phyloP scores from a whole-genome alignment of 1,140 invertebrate species.

The Drosophila azteca region DNA sequence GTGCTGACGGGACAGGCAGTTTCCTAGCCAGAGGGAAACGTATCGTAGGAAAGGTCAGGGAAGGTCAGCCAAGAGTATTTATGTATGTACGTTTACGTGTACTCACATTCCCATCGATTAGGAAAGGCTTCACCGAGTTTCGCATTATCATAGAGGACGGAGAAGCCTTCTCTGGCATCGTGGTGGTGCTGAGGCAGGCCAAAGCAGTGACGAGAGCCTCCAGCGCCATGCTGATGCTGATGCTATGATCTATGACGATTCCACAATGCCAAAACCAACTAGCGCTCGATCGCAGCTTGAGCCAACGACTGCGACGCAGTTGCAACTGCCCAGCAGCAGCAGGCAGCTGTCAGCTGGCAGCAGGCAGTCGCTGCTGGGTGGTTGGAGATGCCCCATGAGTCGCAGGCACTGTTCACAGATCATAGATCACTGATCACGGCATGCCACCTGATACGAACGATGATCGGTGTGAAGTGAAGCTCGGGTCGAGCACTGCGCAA shows the following conservation, averaged over 20 bases:
- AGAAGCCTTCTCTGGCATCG: not conserved
- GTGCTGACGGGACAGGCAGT: constrained; percentile 43
- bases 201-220: constrained; percentile 64
- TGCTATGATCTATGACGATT: not conserved
- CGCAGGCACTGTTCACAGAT: constrained; percentile 8
- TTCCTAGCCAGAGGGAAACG: not conserved
- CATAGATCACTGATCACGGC: not conserved
- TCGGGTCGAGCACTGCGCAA: not conserved
- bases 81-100: no score
- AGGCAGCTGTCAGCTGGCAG: no score
- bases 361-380: not conserved
- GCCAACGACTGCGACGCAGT: constrained; percentile 36
- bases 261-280: not conserved
- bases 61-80: no score
- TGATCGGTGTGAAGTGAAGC: no score
- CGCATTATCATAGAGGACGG: constrained; percentile 34
- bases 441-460: not conserved
- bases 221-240: constrained; percentile 42
- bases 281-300: constrained; percentile 22
- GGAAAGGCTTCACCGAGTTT: constrained; percentile 51
- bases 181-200: constrained; percentile 58
- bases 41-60: no score
- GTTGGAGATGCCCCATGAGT: constrained; percentile 29
- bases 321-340: constrained; percentile 8
- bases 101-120: constrained; percentile 44